Percentiles rank a stretch among this genome's conserved stretches.
phyloP scores from a whole-genome alignment of 2,888 invertebrate genomes.

The Hirtodrosophila confusa region DNA sequence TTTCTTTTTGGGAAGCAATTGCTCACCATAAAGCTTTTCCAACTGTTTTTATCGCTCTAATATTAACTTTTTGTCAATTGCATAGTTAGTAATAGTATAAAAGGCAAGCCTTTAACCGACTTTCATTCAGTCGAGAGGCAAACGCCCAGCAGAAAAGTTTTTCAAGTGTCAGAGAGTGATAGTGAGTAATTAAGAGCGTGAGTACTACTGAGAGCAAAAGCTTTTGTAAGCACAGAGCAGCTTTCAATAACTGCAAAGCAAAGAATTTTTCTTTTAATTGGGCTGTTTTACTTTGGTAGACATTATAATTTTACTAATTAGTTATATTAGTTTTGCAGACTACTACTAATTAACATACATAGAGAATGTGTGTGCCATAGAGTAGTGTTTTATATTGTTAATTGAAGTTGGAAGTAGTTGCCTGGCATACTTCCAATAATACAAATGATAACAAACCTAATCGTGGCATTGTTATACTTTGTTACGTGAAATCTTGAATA shows the following conservation, averaged over 20 bases:
- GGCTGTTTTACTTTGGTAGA: background rate
- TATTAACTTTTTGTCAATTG: slow-evolving; percentile 1
- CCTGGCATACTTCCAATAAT: too few relatives aligned
- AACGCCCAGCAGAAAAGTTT: slow-evolving; percentile 35
- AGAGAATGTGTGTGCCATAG: too few relatives aligned
- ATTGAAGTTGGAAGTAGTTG: too few relatives aligned
- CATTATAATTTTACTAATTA: background rate
- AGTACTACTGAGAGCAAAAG: background rate
- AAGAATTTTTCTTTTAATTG: slow-evolving; percentile 8
- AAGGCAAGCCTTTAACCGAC: slow-evolving; percentile 29
- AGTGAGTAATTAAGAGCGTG: slow-evolving; percentile 17
- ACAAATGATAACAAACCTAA: too few relatives aligned
- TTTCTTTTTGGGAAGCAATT: slow-evolving; percentile 3
- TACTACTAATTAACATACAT: too few relatives aligned
- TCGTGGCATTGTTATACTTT: too few relatives aligned
- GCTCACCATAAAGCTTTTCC: slow-evolving; percentile 30
- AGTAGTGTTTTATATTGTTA: too few relatives aligned
- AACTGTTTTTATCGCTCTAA: slow-evolving; percentile 10
- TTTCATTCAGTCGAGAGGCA: slow-evolving; percentile 39
- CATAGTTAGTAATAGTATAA: slow-evolving; percentile 42
- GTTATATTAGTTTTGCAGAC: background rate
- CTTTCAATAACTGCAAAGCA: slow-evolving; percentile 8
- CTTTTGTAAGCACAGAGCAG: slow-evolving; percentile 1
- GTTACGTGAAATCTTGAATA: too few relatives aligned
- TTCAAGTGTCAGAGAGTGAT: slow-evolving; percentile 4